Conservation (phyloP, 1,140 invertebrate species). For the Hypothenemus hampei region DNA sequence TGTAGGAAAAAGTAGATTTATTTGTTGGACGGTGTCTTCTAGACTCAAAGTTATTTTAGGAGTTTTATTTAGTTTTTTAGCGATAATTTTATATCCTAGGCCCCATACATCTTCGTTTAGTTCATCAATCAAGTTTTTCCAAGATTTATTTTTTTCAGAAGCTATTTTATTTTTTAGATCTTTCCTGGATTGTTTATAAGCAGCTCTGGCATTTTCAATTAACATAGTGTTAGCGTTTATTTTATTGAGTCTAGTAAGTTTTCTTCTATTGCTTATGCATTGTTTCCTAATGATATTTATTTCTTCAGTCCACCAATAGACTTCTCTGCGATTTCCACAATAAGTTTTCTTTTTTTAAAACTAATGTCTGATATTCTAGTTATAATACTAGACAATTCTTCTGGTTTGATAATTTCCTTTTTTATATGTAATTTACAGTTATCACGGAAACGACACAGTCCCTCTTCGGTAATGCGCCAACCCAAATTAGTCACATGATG, state of each 20-base stretch:
- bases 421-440: background rate
- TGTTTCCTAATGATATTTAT: background rate
- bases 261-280: background rate
- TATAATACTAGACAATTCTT: background rate
- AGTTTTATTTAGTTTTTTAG: background rate
- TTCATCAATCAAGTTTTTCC: background rate
- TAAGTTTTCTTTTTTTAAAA: background rate
- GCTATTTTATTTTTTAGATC: background rate
- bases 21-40: background rate
- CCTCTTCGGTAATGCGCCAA: background rate
- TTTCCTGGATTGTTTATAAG: background rate
- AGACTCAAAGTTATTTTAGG: background rate
- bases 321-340: background rate
- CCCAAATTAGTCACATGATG: background rate
- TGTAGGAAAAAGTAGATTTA: background rate
- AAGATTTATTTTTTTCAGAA: background rate
- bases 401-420: background rate
- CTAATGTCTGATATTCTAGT: background rate
- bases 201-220: background rate
- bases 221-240: background rate
- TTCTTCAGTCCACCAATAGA: background rate
- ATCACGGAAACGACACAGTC: background rate
- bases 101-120: background rate
- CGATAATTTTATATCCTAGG: background rate
- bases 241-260: background rate